Evolutionary conservation across 2,113 vertebrate species (phyloP), one percentile per base, ranked within the genome.

Genomic region (Anhinga anhinga): DNA sequence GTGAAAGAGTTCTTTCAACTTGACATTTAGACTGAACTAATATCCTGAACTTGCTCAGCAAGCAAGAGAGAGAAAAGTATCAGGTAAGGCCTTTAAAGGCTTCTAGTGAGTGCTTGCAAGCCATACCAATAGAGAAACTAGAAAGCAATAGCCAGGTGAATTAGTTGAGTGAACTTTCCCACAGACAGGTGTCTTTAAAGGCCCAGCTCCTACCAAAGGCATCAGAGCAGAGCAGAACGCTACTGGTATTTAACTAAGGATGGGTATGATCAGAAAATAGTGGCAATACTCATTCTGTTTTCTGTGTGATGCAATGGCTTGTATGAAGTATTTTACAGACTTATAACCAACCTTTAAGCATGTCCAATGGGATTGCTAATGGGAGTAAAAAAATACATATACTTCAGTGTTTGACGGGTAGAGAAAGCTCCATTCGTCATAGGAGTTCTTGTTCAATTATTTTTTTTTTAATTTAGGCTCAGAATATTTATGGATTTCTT

Each of bases 1-100:
- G 53, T 84, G 80, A 87, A 93, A 93, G 66, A 82, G 38, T 91
- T 91, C 86, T 95, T 95, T 80, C 82, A 90, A 76, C 61, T 7
- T 90, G 95, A 78, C 89, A 87, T 97, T 96, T 89, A 90, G 72
- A 76, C 45, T 52, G 47, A 93, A 72, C 49, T 72, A 82, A 91
- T 87, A 85, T 58, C 53, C 40, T 95, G 70, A 94, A 85, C 44
- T 30, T 49, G 14, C 44, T 69, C 66, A 69, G 78, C 61, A 73
- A 91, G 59, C 0, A 0, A 77, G 58, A 63, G 36, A 53, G 27
- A 44, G 15, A 72, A 71, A 70, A 66, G 19, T 38, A 52, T 36
- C 58, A 88, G 12, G 69, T 40, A 85, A 74, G 23, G 53, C 29
- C 50, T 84, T 78, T n/a, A 70, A 61, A 44, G 45, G 34, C 5